Conservation (phyloP, 2,797 vertebrate genomes). For the Siniperca scherzeri region DNA sequence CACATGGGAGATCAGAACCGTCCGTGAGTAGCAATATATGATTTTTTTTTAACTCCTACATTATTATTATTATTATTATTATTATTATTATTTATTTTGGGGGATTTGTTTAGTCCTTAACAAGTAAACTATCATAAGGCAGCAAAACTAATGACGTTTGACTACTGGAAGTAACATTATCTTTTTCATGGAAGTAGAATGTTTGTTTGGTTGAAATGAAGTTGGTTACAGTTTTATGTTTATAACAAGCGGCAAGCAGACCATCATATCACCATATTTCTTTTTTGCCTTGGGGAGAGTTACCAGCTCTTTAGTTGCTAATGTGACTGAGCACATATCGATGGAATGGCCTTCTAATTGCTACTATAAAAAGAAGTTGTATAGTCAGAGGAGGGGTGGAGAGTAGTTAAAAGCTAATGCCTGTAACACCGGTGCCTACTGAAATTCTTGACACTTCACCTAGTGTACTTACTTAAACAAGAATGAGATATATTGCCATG, state of each 20-base stretch:
- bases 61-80: conserved; percentile 64
- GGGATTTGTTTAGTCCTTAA: conserved; percentile 73
- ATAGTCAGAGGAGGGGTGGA: conserved; percentile 47
- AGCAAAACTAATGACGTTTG: conserved; percentile 80
- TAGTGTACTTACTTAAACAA: conserved; percentile 65
- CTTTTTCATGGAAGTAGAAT: conserved; percentile 53
- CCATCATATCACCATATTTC: conserved; percentile 47
- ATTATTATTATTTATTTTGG: conserved; percentile 75
- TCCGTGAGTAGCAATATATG: conserved; percentile 79
- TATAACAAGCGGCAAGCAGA: conserved; percentile 52
- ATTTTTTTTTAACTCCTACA: conserved; percentile 67
- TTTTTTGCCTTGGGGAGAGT: conserved; percentile 35
- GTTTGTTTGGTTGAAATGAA: conserved; percentile 63
- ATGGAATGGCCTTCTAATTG: conserved; percentile 55
- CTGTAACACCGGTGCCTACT: conserved; percentile 78
- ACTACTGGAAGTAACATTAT: conserved; percentile 75
- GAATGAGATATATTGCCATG: conserved; percentile 36
- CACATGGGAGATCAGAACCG: conserved; percentile 80
- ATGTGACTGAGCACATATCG: conserved; percentile 47
- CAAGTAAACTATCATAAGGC: conserved; percentile 73
- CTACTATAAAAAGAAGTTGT: conserved; percentile 47
- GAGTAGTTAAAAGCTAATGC: conserved; percentile 61
- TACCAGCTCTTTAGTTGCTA: conserved; percentile 43
- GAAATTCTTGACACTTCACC: conserved; percentile 64
- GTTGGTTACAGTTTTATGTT: conserved; percentile 55